Evolutionary conservation across 2,113 vertebrate species (phyloP), one percentile per base, ranked within the genome.

Genomic region (Mastomys natalensis): DNA sequence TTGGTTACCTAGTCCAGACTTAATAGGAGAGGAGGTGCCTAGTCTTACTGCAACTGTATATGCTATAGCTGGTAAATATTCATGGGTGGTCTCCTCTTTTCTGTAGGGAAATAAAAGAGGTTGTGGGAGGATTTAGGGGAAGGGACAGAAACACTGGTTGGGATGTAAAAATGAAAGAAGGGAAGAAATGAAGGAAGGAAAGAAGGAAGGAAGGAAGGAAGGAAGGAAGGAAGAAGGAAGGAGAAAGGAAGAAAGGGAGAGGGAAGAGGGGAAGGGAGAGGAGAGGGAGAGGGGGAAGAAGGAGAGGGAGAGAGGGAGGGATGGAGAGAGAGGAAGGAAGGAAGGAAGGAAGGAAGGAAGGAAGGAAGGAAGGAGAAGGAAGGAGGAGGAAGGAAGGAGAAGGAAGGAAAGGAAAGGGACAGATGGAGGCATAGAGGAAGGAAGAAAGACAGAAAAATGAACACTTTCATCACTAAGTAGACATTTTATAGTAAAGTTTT

Each of bases 251-350:
- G 66, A 31, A 37, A 37, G 5, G 9, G 7, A 17, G 8, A 26
- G 24, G 7, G 24, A n/a, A 4, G 37, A 16, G 21, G 1, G 7
- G 64, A 15, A n/a, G 7, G 37, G 15, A n/a, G 17, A 72, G 31
- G 6, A 37, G n/a, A n/a, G n/a, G n/a, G n/a, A n/a, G n/a, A 37
- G 34, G 8, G 10, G 26, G 1, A 66, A 4, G 34, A 70, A 37
- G 66, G 66, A 37, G 19, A 2, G 3, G 8, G 4, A 3, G 19
- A 22, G 7, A n/a, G n/a, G n/a, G n/a, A n/a, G n/a, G n/a, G n/a
- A n/a, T n/a, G 10, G 51, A 51, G 51, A 51, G 8, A 1, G 51
- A 37, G 6, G 68, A 70, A 37, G 12, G 37, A 16, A n/a, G 1
- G 68, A n/a, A 70, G 5, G 34, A 37, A 31, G 24, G 6, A 72